Evolutionary conservation across 2,113 vertebrate genomes (phyloP).

Genomic region (Formicarius rufipectus): DNA sequence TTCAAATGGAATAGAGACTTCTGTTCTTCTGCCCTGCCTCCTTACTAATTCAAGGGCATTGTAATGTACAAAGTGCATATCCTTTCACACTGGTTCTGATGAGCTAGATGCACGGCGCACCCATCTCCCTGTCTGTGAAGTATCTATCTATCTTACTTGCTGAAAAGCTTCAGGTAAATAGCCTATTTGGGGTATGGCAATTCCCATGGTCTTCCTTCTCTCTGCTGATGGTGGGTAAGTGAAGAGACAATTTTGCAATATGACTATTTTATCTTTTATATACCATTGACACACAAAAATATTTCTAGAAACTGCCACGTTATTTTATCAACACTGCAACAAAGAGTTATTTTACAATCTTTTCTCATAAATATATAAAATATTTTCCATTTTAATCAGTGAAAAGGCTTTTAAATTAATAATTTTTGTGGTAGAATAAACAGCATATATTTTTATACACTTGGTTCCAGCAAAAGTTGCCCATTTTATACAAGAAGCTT

Average conservation of each 20-base stretch:
- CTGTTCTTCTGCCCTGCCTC: background rate
- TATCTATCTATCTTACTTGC: background rate
- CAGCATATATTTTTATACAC: background rate
- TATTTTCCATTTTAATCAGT: background rate
- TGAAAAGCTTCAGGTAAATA: background rate
- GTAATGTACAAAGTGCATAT: background rate
- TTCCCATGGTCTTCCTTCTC: background rate
- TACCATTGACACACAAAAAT: background rate
- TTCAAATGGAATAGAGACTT: background rate
- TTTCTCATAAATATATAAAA: background rate
- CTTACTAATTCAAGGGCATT: background rate
- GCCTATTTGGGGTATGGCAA: rapidly evolving
- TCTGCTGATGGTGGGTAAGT: background rate
- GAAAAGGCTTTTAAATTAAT: background rate
- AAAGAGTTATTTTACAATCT: background rate
- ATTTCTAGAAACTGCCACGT: background rate
- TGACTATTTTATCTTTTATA: background rate
- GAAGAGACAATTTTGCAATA: background rate
- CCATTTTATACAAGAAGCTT: background rate
- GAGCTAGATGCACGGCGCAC: background rate
- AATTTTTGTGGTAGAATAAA: background rate
- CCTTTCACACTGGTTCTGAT: background rate
- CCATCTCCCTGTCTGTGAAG: background rate
- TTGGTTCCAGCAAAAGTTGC: background rate
- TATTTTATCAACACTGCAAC: background rate